A percentile compares a stretch with the other conserved stretches of the same genome.
Conservation (phyloP, 2,888 invertebrate genomes). For the Capitulum mitella region DNA sequence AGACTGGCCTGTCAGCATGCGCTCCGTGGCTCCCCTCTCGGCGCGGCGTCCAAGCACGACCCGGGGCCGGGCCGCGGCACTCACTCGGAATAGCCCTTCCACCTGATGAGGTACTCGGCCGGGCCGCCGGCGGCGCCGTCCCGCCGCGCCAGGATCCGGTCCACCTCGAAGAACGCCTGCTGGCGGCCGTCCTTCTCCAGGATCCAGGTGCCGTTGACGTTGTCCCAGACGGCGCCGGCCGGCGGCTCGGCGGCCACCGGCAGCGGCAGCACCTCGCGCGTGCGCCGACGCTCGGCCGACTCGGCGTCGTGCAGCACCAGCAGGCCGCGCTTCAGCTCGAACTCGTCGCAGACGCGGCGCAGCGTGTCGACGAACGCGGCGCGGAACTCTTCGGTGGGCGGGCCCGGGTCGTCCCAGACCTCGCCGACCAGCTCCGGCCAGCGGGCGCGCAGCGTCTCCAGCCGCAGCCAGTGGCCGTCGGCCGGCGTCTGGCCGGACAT, state of each 20-base stretch:
- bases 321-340: neutral
- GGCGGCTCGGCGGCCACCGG: neutral
- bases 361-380: neutral
- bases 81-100: conserved; percentile 17
- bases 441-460: neutral
- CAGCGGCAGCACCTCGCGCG: neutral
- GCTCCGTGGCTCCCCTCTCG: too few relatives aligned
- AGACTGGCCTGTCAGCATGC: too few relatives aligned
- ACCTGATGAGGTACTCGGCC: conserved; percentile 9
- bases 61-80: neutral
- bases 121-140: neutral
- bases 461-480: neutral
- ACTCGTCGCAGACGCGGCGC: neutral
- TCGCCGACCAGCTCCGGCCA: conserved; percentile 7
- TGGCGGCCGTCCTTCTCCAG: neutral
- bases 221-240: neutral
- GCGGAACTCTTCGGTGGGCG: neutral
- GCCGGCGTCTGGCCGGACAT: neutral
- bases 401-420: neutral
- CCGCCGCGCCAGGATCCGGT: neutral
- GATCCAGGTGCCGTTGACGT: neutral
- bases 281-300: neutral
- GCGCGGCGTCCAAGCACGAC: too few relatives aligned
- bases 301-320: conserved; percentile 1
- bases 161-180: conserved; percentile 22